Evolutionary conservation across 1,140 invertebrate species (phyloP).

Genomic region (Papilio dardanus): DNA sequence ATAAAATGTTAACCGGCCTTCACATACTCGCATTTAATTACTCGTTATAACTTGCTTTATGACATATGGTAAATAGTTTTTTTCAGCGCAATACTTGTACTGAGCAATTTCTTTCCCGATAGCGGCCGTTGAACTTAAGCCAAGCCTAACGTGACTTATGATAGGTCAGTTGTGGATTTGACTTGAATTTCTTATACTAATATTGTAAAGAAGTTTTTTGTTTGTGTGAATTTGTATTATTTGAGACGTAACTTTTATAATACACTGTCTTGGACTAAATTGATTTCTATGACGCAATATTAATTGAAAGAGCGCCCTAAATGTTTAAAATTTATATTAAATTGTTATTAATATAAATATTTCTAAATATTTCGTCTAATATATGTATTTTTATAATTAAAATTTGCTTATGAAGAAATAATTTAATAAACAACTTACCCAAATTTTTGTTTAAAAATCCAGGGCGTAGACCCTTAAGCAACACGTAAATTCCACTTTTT

Average conservation of each 20-base stretch:
- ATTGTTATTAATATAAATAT: too few species aligned
- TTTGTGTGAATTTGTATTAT: too few species aligned
- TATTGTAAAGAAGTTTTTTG: neutral
- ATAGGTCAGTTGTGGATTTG: neutral
- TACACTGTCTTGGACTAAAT: too few species aligned
- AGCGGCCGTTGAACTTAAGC: neutral
- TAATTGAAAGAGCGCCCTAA: too few species aligned
- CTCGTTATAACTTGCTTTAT: slow-evolving; percentile 11
- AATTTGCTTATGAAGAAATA: neutral
- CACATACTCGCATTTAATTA: neutral
- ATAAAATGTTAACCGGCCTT: neutral
- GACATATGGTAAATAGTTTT: slow-evolving; percentile 18
- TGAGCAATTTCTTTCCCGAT: neutral
- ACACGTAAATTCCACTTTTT: slow-evolving; percentile 27
- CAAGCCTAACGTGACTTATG: neutral
- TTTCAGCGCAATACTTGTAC: slow-evolving; percentile 11
- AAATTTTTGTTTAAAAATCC: slow-evolving; percentile 1
- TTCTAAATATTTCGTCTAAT: too few species aligned
- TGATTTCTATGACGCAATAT: too few species aligned
- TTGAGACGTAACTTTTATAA: too few species aligned
- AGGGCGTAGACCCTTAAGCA: slow-evolving; percentile 10
- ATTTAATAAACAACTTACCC: neutral
- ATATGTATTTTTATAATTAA: too few species aligned
- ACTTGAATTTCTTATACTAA: neutral
- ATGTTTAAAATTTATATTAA: too few species aligned